These are phyloP conservation scores for Cyclopterus lumpus DNA, from an alignment of 2,797 vertebrate genomes.

Conservation along the genomic window DNA sequence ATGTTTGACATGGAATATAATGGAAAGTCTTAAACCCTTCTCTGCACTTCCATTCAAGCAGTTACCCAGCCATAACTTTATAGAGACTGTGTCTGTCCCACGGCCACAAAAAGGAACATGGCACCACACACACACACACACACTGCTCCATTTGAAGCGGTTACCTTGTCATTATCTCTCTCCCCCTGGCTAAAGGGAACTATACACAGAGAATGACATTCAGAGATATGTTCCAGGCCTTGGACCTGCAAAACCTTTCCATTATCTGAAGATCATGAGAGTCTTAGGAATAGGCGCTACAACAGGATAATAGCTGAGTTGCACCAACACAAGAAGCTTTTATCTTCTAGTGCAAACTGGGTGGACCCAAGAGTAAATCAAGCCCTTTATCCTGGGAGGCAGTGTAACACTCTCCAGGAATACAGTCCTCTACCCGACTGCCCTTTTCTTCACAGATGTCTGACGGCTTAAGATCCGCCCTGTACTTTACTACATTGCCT, in stretches of 20 bases:
- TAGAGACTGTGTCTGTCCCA: no score
- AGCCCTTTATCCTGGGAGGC: background rate
- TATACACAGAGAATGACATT: slow-evolving; percentile 37
- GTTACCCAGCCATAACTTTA: no score
- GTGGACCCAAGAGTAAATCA: slow-evolving; percentile 22
- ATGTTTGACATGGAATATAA: background rate
- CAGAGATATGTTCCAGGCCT: slow-evolving; percentile 6
- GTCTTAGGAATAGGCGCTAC: slow-evolving; percentile 5
- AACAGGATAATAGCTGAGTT: slow-evolving; percentile 26
- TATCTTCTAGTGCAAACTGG: background rate
- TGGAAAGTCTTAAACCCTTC: no score
- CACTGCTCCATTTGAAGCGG: slow-evolving; percentile 45
- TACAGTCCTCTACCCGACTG: background rate
- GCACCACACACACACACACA: slow-evolving; percentile 34
- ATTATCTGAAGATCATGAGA: slow-evolving; percentile 41
- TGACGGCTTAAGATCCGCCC: slow-evolving; percentile 34
- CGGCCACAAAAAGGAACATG: slow-evolving; percentile 32
- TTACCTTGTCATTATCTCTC: slow-evolving; percentile 63
- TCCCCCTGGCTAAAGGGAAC: slow-evolving; percentile 33
- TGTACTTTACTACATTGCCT: slow-evolving; percentile 39
- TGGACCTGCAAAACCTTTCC: slow-evolving; percentile 39
- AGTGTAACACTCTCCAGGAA: background rate
- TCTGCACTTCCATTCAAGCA: no score
- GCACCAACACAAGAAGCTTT: slow-evolving; percentile 21
- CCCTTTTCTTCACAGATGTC: slow-evolving; percentile 33